These are phyloP conservation scores for Drosophila borborema DNA, from an alignment of 2,888 invertebrate species.

Conservation along the genomic window DNA sequence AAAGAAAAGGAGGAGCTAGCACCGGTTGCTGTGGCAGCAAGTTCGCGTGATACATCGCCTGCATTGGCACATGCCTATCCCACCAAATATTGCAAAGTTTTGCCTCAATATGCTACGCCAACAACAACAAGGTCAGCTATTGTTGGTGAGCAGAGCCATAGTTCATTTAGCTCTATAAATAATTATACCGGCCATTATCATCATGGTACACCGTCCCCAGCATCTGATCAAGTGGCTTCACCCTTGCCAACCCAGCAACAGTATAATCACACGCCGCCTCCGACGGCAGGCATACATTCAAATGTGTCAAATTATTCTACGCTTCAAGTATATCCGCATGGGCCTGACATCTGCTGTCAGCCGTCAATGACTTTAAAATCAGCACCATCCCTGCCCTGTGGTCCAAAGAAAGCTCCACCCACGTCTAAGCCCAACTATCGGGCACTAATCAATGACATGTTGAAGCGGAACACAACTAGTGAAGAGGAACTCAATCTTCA, in stretches of 20 bases:
- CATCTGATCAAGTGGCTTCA: conserved; percentile 73
- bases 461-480: conserved; percentile 81
- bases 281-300: conserved; percentile 11
- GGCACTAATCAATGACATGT: conserved; percentile 82
- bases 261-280: conserved; percentile 46
- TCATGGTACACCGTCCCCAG: conserved; percentile 74
- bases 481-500: conserved; percentile 84
- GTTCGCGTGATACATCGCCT: conserved; percentile 38
- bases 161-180: conserved; percentile 20
- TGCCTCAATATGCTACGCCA: conserved; percentile 49
- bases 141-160: conserved; percentile 14
- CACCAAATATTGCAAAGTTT: conserved; percentile 74
- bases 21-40: background rate
- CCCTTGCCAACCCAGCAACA: conserved; percentile 63
- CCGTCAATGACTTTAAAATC: conserved; percentile 11
- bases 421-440: conserved; percentile 82
- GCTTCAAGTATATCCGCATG: conserved; percentile 66
- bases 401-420: conserved; percentile 58
- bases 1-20: conserved; percentile 21
- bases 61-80: conserved; percentile 67
- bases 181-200: conserved; percentile 53
- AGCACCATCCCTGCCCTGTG: conserved; percentile 7
- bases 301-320: conserved; percentile 58
- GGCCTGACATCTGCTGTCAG: conserved; percentile 71
- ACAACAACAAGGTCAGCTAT: conserved; percentile 24